Conservation (phyloP, 2,888 invertebrate species). For the Euphydryas editha region DNA sequence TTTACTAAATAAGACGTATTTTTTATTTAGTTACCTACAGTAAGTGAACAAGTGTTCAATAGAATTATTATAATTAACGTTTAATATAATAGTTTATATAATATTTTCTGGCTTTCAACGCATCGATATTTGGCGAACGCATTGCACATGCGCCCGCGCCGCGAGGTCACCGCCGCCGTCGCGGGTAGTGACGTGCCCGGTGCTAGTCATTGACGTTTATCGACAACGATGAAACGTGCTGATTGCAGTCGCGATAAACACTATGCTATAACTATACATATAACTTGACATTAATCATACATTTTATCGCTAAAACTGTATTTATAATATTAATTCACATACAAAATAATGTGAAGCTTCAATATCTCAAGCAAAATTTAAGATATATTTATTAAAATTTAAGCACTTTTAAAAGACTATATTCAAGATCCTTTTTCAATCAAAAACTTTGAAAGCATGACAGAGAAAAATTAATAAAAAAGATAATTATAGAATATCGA, state of each 20-base stretch:
- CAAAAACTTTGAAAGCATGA: neutral
- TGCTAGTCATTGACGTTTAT: constrained; percentile 16
- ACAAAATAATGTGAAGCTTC: too few species aligned
- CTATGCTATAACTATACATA: neutral
- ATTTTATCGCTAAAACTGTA: too few species aligned
- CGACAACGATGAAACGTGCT: constrained; percentile 8
- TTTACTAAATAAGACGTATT: too few species aligned
- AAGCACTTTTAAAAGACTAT: too few species aligned
- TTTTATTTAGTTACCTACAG: too few species aligned
- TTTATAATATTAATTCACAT: too few species aligned
- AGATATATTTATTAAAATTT: too few species aligned
- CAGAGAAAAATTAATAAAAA: neutral
- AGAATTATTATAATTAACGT: neutral
- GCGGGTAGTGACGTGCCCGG: constrained; percentile 37
- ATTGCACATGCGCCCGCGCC: constrained; percentile 43
- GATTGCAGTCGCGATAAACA: constrained; percentile 4
- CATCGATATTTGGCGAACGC: constrained; percentile 29
- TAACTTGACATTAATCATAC: too few species aligned
- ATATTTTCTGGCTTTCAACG: constrained; percentile 32
- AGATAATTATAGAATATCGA: constrained; percentile 5
- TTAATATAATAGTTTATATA: constrained; percentile 13
- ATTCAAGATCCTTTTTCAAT: too few species aligned
- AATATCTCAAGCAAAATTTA: neutral
- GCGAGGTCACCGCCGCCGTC: constrained; percentile 51
- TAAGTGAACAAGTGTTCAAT: too few species aligned